These are phyloP conservation scores for Sphenodon punctatus DNA, from an alignment of 2,797 vertebrate genomes.

Conservation along the genomic window DNA sequence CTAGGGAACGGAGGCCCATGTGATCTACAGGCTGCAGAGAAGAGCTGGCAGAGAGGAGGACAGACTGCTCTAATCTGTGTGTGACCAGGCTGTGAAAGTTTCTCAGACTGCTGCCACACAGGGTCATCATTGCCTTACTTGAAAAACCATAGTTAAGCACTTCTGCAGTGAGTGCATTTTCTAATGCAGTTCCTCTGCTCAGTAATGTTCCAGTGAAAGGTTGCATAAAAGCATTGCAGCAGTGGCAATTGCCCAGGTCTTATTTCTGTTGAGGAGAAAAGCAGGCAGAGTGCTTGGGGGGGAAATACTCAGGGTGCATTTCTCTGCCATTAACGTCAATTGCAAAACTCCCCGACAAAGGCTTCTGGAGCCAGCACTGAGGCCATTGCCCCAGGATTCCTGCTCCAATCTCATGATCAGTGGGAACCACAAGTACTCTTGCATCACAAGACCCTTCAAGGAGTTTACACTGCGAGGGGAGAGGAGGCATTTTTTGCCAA, in stretches of 20 bases:
- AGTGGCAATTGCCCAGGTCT: not conserved
- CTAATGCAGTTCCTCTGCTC: not conserved
- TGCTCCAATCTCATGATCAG: no score
- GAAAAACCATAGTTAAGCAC: accelerated
- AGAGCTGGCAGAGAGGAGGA: slow-evolving; percentile 19
- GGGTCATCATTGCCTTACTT: not conserved
- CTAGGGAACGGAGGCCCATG: slow-evolving; percentile 30
- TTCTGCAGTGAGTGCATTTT: not conserved
- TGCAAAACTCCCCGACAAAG: no score
- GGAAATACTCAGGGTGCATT: not conserved
- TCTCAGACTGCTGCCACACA: slow-evolving; percentile 9
- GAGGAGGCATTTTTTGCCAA: no score
- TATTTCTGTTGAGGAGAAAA: not conserved
- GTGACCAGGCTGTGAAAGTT: slow-evolving; percentile 10
- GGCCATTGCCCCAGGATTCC: no score
- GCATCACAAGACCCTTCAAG: no score
- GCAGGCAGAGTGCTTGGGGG: not conserved
- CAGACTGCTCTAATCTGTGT: not conserved
- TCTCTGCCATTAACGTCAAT: no score
- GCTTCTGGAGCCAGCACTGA: no score
- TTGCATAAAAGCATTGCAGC: not conserved
- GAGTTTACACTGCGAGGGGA: no score
- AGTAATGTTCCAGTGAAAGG: no score
- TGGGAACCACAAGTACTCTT: no score
- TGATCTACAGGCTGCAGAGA: slow-evolving; percentile 31